Percentiles rank a stretch among this genome's conserved stretches.
phyloP scores from a whole-genome alignment of 2,113 vertebrate genomes.

The Himantopus leucocephalus region DNA sequence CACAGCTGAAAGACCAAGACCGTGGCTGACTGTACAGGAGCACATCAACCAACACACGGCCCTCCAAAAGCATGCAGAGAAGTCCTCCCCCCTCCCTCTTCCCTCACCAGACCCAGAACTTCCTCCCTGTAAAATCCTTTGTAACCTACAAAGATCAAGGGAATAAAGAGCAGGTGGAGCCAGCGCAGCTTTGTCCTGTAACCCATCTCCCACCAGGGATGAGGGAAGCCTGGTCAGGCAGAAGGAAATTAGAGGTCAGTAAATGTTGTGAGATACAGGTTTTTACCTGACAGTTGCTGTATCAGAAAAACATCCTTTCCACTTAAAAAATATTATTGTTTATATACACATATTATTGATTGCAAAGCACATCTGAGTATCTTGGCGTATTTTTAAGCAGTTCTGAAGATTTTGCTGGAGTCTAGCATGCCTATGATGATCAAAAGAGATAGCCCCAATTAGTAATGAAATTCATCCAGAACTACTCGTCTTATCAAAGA shows the following conservation, averaged over 20 bases:
- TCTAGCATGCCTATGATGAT: neutral
- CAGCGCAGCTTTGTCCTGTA: neutral
- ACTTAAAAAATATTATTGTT: neutral
- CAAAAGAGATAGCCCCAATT: slow-evolving; percentile 23
- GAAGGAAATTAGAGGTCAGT: neutral
- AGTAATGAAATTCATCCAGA: slow-evolving; percentile 30
- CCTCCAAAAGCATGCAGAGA: neutral
- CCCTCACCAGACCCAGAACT: neutral
- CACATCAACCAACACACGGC: neutral
- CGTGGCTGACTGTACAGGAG: rapidly evolving
- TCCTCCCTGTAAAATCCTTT: neutral
- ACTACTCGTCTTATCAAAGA: slow-evolving; percentile 4
- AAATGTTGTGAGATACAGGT: neutral
- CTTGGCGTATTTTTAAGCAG: neutral
- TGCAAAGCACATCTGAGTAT: neutral
- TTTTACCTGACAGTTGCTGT: neutral
- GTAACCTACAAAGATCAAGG: neutral
- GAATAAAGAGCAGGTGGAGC: neutral
- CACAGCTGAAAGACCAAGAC: neutral
- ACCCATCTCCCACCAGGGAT: neutral
- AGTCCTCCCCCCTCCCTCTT: neutral
- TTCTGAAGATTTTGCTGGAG: neutral
- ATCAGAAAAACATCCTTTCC: neutral
- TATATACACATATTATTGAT: neutral
- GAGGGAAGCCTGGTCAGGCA: neutral